These are phyloP conservation scores for Aplysina aerophoba DNA, from an alignment of 37 sponge, comb jelly and placozoan species.

Conservation along the genomic window DNA sequence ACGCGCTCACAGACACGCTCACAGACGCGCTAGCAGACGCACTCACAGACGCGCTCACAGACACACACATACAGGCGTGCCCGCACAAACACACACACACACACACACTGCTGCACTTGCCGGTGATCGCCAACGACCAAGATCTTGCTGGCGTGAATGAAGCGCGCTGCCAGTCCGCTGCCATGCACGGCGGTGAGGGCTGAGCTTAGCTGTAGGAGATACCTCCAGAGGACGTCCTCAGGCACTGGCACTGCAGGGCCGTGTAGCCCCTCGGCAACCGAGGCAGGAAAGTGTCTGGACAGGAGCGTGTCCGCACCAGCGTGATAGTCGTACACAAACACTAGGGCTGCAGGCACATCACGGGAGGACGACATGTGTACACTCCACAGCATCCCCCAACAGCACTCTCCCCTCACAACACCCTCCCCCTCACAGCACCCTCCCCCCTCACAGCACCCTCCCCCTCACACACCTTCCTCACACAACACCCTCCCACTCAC, in stretches of 20 bases:
- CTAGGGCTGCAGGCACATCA: conserved; percentile 35
- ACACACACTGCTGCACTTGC: background rate
- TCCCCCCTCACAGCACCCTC: too few relatives aligned
- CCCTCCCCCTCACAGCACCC: too few relatives aligned
- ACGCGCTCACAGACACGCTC: background rate
- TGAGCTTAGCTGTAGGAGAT: conserved; percentile 76
- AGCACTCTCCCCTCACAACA: too few relatives aligned
- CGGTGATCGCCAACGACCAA: conserved; percentile 59
- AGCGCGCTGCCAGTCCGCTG: conserved; percentile 63
- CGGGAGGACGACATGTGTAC: background rate
- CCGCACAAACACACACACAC: background rate
- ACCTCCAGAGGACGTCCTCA: conserved; percentile 82
- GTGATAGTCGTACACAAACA: conserved; percentile 85
- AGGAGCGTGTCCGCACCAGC: conserved; percentile 79
- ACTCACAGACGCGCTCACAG: background rate
- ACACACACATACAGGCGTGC: conserved; percentile 6
- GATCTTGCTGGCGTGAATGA: conserved; percentile 73
- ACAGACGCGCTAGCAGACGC: background rate
- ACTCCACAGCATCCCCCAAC: too few relatives aligned
- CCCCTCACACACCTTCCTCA: too few relatives aligned
- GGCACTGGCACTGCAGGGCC: conserved; percentile 30
- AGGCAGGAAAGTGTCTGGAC: conserved; percentile 38
- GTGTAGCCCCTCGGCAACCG: background rate
- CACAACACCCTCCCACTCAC: too few relatives aligned
- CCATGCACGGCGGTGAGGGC: conserved; percentile 72